Base-by-base conservation (phyloP, 2,888 invertebrate species). In the Drosophila paramelanica region DNA sequence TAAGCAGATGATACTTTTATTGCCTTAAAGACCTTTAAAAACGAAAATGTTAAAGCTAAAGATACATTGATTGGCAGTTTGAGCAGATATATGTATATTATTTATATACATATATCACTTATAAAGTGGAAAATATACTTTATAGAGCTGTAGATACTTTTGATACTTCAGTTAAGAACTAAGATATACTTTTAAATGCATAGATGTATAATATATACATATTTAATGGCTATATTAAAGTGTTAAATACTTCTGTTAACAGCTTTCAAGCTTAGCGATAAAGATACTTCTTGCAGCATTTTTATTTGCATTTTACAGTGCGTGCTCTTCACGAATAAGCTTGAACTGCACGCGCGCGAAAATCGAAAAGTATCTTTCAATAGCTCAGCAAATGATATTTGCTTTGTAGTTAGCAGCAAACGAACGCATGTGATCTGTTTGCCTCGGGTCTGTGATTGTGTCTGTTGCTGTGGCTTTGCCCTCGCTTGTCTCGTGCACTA, bases 401-500 rank as follows among this genome's bases (percentile, higher is more conserved):
- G 61, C 69, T 64, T 78, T 77, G 62, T 74, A 59, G 73, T 79
- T 83, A 73, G 73, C 78, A 61, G 62, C 1, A 14, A 81, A 43
- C 43, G 49, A 42, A 61, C 60, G 71, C 67, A 69, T 79, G 83
- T 77, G 86, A 73, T 79, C 56, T 42, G 43, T 42, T 51, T 45
- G 46, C 39, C 43, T 67, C 20, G 50, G 69, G 23, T 17, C 23
- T 55, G 17, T 36, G 49, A 17, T 11, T 49, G 55, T 39, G 50
- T 23, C 20, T 58, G 41, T 33, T 14, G 25, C 43, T 70, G 50
- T 45, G 70, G 55, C 57, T 73, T 61, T 76, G 77, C 77, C 77
- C 65, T 78, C 81, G 61, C 75, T 71, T 77, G 85, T 88, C 86
- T 88, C 74, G 79, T 89, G 88, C 73, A 87, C 88, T 85, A 89